Base-by-base conservation (phyloP, 2,888 invertebrate species). In the Polyommatus icarus region DNA sequence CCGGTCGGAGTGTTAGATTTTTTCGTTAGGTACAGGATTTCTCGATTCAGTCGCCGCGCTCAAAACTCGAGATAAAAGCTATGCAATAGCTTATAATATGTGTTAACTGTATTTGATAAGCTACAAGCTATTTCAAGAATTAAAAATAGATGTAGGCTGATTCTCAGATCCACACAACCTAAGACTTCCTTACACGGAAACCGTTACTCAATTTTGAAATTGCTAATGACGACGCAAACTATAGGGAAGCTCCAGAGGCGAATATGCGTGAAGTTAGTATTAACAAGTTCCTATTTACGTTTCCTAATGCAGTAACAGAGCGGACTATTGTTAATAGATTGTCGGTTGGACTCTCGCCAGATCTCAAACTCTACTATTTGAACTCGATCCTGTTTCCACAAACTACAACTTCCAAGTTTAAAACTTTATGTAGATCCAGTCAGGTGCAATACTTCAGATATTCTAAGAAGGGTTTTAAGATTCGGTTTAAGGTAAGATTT, bases 301-400 rank as follows among this genome's bases (percentile, higher is more conserved):
- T 80, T 80, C 79, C 81, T 78, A 78, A 78, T 80, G 79, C 79
- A 79, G 79, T 78, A 78, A 78, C 71, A 78, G 76, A 79, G 77
- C 76, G 78, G 61, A 77, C 72, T 75, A 76, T 80, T 75, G 80
- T 79, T 79, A 80, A 79, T 80, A 79, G 80, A 80, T 80, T 78
- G 79, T 78, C 32, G 76, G 78, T 76, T 82, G 82, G 82, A 80
- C 59, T 77, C 76, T 32, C 32, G 81, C 82, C 82, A 82, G 80
- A 78, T 79, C 67, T 79, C 76, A 46, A 77, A 78, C 77, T 76
- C 59, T 79, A 77, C 80, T 76, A 78, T 77, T 79, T 80, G 78
- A 79, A 78, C 78, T 79, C 76, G 76, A 78, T 79, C 73, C 80
- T 79, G 78, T 78, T 77, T 73, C 72, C 57, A 59, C 59, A 46